Evolutionary conservation across 1,140 invertebrate genomes (phyloP), one percentile per base, ranked within the genome.

Genomic region (Drosophila sproati): DNA sequence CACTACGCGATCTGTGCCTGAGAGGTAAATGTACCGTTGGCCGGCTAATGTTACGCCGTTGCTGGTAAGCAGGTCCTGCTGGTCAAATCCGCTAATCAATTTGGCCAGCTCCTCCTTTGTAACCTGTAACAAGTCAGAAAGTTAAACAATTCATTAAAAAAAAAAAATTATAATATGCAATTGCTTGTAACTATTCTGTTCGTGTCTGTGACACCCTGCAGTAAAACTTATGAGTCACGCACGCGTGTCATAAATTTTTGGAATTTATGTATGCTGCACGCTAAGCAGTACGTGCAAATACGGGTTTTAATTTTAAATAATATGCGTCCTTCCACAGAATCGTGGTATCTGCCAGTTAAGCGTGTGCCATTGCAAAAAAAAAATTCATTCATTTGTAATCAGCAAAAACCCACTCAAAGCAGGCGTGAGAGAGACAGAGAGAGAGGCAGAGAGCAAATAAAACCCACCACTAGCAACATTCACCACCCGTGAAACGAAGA

Each of bases 21-120:
- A 98, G 93, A 98, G 95, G 94, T 98, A 98, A 93, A 98, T 98
- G 95, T 98, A 98, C 94, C 97, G 95, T 93, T 95, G 96, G 88
- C 97, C 97, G 77, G 96, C 97, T 93, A 98, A 94, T 94, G 96
- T 98, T 67, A 98, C 96, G 73, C 97, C 97, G 76, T 95, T 95
- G 88, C 96, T 97, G 91, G 96, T 97, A 82, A 98, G 94, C 67
- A 96, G 94, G 91, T 96, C 96, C 94, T 96, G 96, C 93, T 97
- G 96, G 80, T 97, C 96, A 92, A 98, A 98, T 87, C 96, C 96
- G 89, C 96, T 95, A 76, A 97, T 96, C 93, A 98, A 94, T 94
- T 97, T 97, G 77, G 95, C 94, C 78, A 98, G 94, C 94, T 98
- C 97, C 83, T 97, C 96, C 95, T 97, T 97, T 94, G 96, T 96